These are phyloP conservation scores for Fregata magnificens DNA, from an alignment of 2,113 vertebrate genomes.

Conservation along the genomic window DNA sequence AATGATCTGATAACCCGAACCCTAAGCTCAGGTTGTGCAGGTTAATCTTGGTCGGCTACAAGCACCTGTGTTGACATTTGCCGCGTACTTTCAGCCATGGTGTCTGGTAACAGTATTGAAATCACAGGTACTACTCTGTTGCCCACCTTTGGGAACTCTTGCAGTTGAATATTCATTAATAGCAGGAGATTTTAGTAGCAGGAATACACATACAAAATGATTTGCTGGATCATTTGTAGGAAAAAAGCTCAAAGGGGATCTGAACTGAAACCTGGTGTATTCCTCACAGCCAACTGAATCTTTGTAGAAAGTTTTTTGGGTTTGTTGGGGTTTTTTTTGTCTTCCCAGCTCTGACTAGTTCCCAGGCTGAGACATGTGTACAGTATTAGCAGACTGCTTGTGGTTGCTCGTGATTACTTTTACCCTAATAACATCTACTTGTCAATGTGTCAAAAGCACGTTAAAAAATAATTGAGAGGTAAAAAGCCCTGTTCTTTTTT, in stretches of 20 bases:
- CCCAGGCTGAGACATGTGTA: rapidly evolving
- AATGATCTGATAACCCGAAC: background rate
- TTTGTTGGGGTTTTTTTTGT: background rate
- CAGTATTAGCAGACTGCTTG: background rate
- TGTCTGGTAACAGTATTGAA: background rate
- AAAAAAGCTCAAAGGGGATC: background rate
- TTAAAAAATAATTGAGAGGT: background rate
- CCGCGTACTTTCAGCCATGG: rapidly evolving
- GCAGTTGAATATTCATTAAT: background rate
- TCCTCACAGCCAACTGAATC: background rate
- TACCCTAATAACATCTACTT: background rate
- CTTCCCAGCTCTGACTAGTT: background rate
- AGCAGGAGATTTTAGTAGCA: background rate
- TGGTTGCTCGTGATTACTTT: background rate
- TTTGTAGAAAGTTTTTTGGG: background rate
- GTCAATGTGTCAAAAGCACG: background rate
- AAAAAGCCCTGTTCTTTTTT: background rate
- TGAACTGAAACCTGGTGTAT: background rate
- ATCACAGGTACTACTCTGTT: background rate
- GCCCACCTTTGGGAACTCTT: background rate
- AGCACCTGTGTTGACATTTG: background rate
- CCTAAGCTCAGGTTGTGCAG: background rate
- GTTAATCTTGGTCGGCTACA: background rate
- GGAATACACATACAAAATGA: background rate
- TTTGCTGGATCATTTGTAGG: background rate